These are phyloP conservation scores for Limenitis camilla DNA, from an alignment of 2,888 invertebrate genomes.

Conservation along the genomic window DNA sequence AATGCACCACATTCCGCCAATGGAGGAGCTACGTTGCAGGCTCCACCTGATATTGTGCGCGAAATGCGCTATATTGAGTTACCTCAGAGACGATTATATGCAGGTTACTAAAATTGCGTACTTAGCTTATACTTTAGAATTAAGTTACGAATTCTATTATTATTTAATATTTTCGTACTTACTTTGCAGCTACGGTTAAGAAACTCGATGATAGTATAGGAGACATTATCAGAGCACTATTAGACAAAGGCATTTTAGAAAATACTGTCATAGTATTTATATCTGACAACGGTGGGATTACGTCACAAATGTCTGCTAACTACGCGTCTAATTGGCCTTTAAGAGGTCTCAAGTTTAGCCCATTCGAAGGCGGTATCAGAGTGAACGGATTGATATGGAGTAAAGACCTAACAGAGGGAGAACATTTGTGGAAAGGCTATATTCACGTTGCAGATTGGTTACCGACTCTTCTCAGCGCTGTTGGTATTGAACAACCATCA, in stretches of 20 bases:
- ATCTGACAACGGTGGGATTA: conserved; percentile 91
- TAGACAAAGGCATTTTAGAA: conserved; percentile 79
- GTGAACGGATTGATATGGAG: conserved; percentile 83
- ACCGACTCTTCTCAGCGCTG: conserved; percentile 77
- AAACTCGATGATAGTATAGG: conserved; percentile 91
- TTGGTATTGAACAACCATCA: conserved; percentile 37
- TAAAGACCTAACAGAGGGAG: conserved; percentile 39
- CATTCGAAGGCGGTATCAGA: conserved; percentile 72
- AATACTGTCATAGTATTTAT: conserved; percentile 90
- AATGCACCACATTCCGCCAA: conserved; percentile 87
- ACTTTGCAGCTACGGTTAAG: conserved; percentile 83
- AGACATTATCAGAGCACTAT: conserved; percentile 80
- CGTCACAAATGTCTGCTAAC: conserved; percentile 81
- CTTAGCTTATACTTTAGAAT: too few species aligned
- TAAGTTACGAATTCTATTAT: too few species aligned
- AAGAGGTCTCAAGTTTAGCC: too few species aligned
- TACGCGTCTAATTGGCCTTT: conserved; percentile 45
- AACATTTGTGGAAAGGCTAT: conserved; percentile 67
- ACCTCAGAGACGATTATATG: conserved; percentile 79
- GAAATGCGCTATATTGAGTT: conserved; percentile 81
- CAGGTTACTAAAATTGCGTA: conserved; percentile 68
- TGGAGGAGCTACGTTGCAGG: conserved; percentile 80
- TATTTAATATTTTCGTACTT: too few species aligned
- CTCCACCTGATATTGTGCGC: conserved; percentile 78
- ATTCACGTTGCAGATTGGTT: conserved; percentile 89